Percentiles rank a stretch among this genome's conserved stretches.
Conservation (phyloP, 1,140 invertebrate genomes). For the Pseudomyrmex dendroicus region DNA sequence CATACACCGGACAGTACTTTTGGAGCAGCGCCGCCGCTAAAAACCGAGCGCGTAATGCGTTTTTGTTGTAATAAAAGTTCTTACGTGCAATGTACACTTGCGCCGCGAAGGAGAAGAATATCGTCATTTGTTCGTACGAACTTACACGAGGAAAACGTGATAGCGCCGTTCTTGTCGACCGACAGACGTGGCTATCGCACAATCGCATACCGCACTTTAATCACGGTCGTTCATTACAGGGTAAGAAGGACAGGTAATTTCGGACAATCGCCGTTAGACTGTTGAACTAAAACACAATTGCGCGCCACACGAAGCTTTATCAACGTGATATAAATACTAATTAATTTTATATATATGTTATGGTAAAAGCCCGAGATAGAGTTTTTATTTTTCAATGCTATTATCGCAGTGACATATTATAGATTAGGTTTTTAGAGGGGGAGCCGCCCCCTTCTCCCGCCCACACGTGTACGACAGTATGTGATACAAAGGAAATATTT, state of each 20-base stretch:
- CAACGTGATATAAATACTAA: not conserved
- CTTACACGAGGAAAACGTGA: slow-evolving; percentile 40
- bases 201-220: slow-evolving; percentile 49
- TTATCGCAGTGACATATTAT: too few species aligned
- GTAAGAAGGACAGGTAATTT: slow-evolving; percentile 25
- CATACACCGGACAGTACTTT: slow-evolving; percentile 18
- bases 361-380: too few species aligned
- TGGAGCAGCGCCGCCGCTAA: not conserved
- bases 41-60: slow-evolving; percentile 18
- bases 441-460: too few species aligned
- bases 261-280: slow-evolving; percentile 2
- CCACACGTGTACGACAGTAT: too few species aligned
- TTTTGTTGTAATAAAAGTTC: slow-evolving; percentile 46
- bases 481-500: too few species aligned
- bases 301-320: not conserved
- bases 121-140: slow-evolving; percentile 44
- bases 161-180: slow-evolving; percentile 32
- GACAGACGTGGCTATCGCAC: slow-evolving; percentile 1
- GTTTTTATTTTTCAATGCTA: too few species aligned
- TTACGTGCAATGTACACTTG: slow-evolving; percentile 24
- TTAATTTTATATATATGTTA: not conserved
- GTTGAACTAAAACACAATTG: slow-evolving; percentile 10
- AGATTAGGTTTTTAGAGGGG: too few species aligned
- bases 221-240: slow-evolving; percentile 38
- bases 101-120: slow-evolving; percentile 40